Base-by-base conservation (phyloP, 1,140 invertebrate genomes). In the Thrips palmi region DNA sequence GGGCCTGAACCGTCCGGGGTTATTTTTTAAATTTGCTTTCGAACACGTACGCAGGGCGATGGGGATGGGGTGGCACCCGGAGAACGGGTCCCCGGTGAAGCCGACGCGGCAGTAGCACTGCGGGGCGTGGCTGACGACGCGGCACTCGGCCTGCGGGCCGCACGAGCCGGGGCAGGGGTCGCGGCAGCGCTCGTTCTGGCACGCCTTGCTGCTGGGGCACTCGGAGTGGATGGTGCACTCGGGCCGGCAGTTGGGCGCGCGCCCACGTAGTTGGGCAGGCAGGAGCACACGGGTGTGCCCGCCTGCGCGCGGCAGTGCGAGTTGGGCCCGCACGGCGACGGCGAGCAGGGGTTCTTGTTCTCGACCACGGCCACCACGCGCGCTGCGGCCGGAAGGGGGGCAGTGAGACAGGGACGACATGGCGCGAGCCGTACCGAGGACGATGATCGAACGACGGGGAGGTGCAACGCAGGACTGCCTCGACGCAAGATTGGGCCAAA, bases 141-240 rank as follows among this genome's bases (percentile, higher is more conserved):
- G 71, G 51, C 84, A 89, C 44, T 68, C 67, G 2, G 82, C 80
- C 51, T 84, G 80, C 11, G 74, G 61, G 14, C 84, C 84, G 52
- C 84, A 88, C 1, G 80, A 81, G 11, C 80, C 79, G 6, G 77
- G 76, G 51, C 83, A 87, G 21, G 82, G 82, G 58, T 86, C 77
- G 49, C 58, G 68, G 50, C 83, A 88, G 45, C 68, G 71, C 55
- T 83, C 76, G 48, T 78, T 77, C 44, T 79, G 71, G 48, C 83
- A 87, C 40, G 80, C 78, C 40, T 78, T 52, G 52, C 81, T 75
- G 31, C 77, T 70, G 0, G 77, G 64, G 56, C 82, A 86, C 52
- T 86, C 82, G 35, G 76, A 73, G 49, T 83, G 83, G 38, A 77
- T 75, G 2, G 71, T 68, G 56, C 81, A 85, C 59, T 85, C 79